These are phyloP conservation scores for Ornithorhynchus anatinus DNA, from an alignment of 2,113 vertebrate genomes.

Conservation along the genomic window DNA sequence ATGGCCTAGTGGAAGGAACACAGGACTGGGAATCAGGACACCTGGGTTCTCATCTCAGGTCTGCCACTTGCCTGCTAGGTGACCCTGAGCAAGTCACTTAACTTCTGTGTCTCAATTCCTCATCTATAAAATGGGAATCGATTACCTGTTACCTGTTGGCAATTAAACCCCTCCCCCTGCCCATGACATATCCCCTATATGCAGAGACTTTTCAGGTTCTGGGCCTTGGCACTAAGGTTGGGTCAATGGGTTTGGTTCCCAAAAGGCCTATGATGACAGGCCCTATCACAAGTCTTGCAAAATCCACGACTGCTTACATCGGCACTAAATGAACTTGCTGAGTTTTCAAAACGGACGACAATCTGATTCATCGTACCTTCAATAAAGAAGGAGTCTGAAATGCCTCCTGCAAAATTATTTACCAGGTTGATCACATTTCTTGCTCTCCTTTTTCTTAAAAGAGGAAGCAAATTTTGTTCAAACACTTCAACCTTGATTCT, in stretches of 20 bases:
- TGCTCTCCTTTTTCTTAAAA: not conserved
- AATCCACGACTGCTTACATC: slow-evolving; percentile 9
- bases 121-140: too few relatives aligned
- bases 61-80: too few relatives aligned
- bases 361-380: not conserved
- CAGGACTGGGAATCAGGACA: too few relatives aligned
- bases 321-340: not conserved
- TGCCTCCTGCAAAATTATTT: not conserved
- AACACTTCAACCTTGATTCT: too few relatives aligned
- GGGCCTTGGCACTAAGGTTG: not conserved
- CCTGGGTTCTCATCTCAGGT: too few relatives aligned
- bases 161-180: too few relatives aligned
- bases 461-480: not conserved
- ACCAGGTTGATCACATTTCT: not conserved
- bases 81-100: too few relatives aligned
- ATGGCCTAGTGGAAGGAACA: too few relatives aligned
- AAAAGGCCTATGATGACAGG: not conserved
- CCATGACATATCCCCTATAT: too few relatives aligned
- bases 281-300: not conserved
- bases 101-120: too few relatives aligned
- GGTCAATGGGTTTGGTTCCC: not conserved
- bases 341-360: not conserved
- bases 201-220: too few relatives aligned
- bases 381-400: not conserved
- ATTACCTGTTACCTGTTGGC: too few relatives aligned